These are phyloP conservation scores for Ips typographus DNA, from an alignment of 1,140 invertebrate species.

Conservation along the genomic window DNA sequence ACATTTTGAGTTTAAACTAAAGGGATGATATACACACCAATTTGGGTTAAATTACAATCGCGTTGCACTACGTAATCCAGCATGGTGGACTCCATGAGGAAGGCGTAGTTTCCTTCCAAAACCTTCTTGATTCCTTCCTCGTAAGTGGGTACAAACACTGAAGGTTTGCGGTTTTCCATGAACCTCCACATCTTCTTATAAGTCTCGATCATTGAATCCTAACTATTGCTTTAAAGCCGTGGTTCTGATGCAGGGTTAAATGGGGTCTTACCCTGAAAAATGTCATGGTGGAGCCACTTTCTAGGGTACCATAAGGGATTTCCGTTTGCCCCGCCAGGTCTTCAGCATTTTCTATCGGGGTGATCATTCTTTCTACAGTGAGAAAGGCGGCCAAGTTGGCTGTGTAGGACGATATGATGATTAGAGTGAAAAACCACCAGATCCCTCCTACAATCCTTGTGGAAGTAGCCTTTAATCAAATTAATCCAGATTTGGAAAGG, in stretches of 20 bases:
- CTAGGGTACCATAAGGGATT: slow-evolving; percentile 79
- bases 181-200: slow-evolving; percentile 88
- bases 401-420: slow-evolving; percentile 87
- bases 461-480: slow-evolving; percentile 61
- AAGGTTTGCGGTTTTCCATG: slow-evolving; percentile 74
- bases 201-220: slow-evolving; percentile 84
- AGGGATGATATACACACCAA: slow-evolving; percentile 55
- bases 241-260: too few species aligned
- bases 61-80: slow-evolving; percentile 86
- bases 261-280: slow-evolving; percentile 74
- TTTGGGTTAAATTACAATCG: slow-evolving; percentile 92
- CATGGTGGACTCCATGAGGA: slow-evolving; percentile 93
- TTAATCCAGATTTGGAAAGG: too few species aligned
- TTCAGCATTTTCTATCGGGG: slow-evolving; percentile 82
- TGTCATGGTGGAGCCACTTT: slow-evolving; percentile 77
- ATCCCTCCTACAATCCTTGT: slow-evolving; percentile 75
- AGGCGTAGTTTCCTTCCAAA: slow-evolving; percentile 83
- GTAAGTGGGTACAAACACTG: slow-evolving; percentile 72
- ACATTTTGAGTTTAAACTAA: not conserved
- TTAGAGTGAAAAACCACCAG: slow-evolving; percentile 90
- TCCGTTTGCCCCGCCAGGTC: slow-evolving; percentile 82
- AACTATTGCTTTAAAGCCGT: not conserved
- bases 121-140: slow-evolving; percentile 80
- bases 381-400: slow-evolving; percentile 87
- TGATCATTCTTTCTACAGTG: slow-evolving; percentile 83